Evolutionary conservation across 2,797 vertebrate species (phyloP).

Genomic region (Vireo griseus): DNA sequence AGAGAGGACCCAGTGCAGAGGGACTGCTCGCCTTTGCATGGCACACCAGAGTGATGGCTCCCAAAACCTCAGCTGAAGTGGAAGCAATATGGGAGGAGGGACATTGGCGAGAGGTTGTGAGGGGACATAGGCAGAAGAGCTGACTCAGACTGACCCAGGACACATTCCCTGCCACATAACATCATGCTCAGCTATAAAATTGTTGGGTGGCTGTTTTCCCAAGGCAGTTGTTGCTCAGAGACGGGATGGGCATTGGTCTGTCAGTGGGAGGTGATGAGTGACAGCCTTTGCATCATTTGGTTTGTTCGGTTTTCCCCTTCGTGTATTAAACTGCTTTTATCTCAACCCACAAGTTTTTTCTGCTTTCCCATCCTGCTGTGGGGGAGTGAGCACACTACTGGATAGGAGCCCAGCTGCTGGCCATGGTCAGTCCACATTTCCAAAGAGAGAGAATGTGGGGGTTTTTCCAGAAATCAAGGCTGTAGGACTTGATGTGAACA

Average conservation of each 20-base stretch:
- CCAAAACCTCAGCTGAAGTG: neutral
- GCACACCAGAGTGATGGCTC: neutral
- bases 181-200: neutral
- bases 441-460: neutral
- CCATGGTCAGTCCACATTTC: neutral
- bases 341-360: neutral
- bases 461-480: neutral
- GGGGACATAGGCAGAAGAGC: neutral
- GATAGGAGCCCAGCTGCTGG: neutral
- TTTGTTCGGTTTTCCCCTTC: neutral
- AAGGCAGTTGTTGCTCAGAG: neutral
- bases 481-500: neutral
- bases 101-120: neutral
- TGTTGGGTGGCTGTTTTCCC: fast-evolving
- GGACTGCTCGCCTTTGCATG: neutral
- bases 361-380: neutral
- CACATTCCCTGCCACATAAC: neutral
- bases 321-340: neutral
- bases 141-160: neutral
- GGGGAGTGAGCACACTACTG: neutral
- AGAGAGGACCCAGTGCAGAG: neutral
- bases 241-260: fast-evolving
- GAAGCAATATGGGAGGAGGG: fast-evolving
- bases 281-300: neutral
- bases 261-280: neutral